phyloP scores from a whole-genome alignment of 2,113 vertebrate species.

The Passer montanus region DNA sequence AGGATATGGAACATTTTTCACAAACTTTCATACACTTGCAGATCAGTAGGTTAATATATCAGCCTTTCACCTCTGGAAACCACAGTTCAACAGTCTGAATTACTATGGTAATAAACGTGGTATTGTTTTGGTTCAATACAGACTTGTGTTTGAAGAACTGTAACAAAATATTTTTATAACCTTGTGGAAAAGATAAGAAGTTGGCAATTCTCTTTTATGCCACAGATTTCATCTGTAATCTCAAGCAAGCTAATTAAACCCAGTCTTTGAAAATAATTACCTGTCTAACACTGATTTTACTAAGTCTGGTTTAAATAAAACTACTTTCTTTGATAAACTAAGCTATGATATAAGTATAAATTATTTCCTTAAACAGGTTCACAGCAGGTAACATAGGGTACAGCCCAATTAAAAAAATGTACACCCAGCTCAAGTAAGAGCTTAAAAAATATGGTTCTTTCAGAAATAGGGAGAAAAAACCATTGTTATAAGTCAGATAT shows the following conservation, averaged over 20 bases:
- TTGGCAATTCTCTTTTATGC: constrained; percentile 33
- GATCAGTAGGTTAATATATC: constrained; percentile 47
- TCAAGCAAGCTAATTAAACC: constrained; percentile 28
- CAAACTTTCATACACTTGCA: not conserved
- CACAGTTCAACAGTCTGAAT: constrained; percentile 43
- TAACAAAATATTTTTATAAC: constrained; percentile 59
- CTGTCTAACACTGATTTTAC: not conserved
- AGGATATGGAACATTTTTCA: not conserved
- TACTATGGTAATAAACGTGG: constrained; percentile 26
- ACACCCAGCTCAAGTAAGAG: not conserved
- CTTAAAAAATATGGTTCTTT: not conserved
- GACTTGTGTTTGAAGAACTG: constrained; percentile 33
- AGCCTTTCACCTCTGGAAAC: constrained; percentile 56
- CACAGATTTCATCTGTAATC: not conserved
- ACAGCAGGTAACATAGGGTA: not conserved
- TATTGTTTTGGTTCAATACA: constrained; percentile 22
- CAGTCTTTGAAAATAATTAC: constrained; percentile 20
- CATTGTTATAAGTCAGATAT: not conserved
- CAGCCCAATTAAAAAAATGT: not conserved
- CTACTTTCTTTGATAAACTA: not conserved
- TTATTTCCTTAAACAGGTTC: not conserved
- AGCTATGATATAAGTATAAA: not conserved
- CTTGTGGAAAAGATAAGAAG: constrained; percentile 35
- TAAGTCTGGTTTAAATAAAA: constrained; percentile 36
- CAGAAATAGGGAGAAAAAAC: not conserved